Base-by-base conservation (phyloP, 37 sponge, comb jelly and placozoan genomes). In the Sycon ciliatum region DNA sequence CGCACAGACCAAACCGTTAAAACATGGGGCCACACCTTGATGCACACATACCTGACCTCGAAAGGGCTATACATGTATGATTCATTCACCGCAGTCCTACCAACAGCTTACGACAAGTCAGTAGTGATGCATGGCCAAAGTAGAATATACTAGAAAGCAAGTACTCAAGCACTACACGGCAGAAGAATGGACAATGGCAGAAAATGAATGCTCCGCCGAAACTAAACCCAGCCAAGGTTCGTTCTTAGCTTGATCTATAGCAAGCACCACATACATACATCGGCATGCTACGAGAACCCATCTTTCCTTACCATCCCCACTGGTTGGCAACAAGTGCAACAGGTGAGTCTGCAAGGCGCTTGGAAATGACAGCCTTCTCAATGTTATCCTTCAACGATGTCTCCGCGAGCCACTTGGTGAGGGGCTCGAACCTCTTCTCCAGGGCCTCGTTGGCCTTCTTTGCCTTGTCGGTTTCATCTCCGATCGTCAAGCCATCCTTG, bases 271-370 rank as follows among this genome's bases (percentile, higher is more conserved):
- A n/a, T n/a, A n/a, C n/a, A n/a, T n/a, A n/a, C n/a, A n/a, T n/a
- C n/a, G n/a, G n/a, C 37, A 34, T 16, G 13, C 36, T 18, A 18
- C 18, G 9, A 71, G 7, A n/a, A 58, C 5, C 6, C 11, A 28
- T 6, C 67, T 22, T 24, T 33, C 81, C 87, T 54, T 30, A 88
- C 93, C 94, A 88, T 66, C 87, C 98, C 67, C 86, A 88, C 67
- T 85, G 88, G 34, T 79, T 71, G 30, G 98, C 98, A 33, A 96
- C 98, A 2, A 96, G 89, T 13, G 93, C 98, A 73, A 93, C 92
- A 0, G 98, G 98, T 16, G 98, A 96, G 54, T 85, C 84, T 3
- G 89, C 78, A 53, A 96, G 79, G 26, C 98, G 76, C 57, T 92
- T 88, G 38, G 89, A 88, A 9, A 96, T 74, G 2, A 86, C 84